Evolutionary conservation across 2,888 invertebrate species (phyloP), one percentile per base, ranked within the genome.

Genomic region (Pantelozetes paolii): DNA sequence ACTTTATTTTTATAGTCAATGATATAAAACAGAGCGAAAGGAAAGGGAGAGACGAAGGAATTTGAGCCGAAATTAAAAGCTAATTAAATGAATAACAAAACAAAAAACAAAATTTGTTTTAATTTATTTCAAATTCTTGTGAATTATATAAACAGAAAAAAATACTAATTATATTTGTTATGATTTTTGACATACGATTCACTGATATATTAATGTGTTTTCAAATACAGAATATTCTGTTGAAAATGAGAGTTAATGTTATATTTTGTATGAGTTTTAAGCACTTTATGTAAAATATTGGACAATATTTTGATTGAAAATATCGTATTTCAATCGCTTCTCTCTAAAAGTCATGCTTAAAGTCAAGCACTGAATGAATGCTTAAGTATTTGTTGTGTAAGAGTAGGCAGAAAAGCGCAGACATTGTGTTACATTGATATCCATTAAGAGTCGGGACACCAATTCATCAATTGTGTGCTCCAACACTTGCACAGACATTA

Each of bases 391-490:
- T 54, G 23, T 54, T 23, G 13, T 18, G 13, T 54, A 23, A 11
- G 3, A 18, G 62, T 62, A 23, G 26, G 13, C 26, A 2, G 32
- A 32, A 32, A 62, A 62, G 36, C 30, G 28, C 30, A 2, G 62
- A 62, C 62, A 62, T 62, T 62, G 62, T 62, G 32, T 62, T 62
- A 32, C 62, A 62, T 62, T 62, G 62, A 62, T 30, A 62, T 62
- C 62, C 62, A 62, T 62, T 62, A 62, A 62, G 62, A 30, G 62
- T 62, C 62, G 62, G 62, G 62, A 62, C 62, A 62, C 62, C 62
- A 62, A 62, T 62, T 62, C 62, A 62, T 62, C 62, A 62, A 62
- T 62, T 32, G 62, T 30, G 62, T 54, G 54, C 54, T 54, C 54
- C 62, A 62, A 36, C 62, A 62, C 62, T 62, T 62, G 62, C 62